A percentile compares a stretch with the other conserved stretches of the same genome.
Conservation (phyloP, 2,888 invertebrate genomes). For the Rhagium mordax region DNA sequence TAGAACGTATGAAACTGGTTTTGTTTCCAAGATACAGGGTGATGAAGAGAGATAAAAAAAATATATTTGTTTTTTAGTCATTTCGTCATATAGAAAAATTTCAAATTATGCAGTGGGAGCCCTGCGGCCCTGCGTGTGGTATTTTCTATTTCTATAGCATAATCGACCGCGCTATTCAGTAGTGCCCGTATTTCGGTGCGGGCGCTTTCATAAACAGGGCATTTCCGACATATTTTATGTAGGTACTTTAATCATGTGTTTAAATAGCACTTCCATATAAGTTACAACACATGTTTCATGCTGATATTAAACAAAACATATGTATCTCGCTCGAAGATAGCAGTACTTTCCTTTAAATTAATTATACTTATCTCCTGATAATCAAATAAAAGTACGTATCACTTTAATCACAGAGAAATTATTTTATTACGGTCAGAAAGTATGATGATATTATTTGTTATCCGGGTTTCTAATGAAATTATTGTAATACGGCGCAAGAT, state of each 20-base stretch:
- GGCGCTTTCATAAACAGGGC: background rate
- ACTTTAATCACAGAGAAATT: conserved; percentile 14
- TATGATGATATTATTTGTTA: conserved; percentile 1
- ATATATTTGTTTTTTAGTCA: too few species aligned
- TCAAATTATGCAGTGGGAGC: too few species aligned
- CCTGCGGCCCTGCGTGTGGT: too few species aligned
- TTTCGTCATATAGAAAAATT: too few species aligned
- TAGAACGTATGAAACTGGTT: too few species aligned
- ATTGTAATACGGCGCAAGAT: background rate
- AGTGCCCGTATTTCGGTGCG: background rate
- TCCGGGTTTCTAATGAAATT: conserved; percentile 15
- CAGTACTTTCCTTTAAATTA: conserved; percentile 21
- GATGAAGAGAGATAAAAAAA: too few species aligned
- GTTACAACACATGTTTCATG: conserved; percentile 2
- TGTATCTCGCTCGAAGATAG: conserved; percentile 8
- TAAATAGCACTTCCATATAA: background rate
- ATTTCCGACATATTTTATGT: background rate
- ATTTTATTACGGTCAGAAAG: conserved; percentile 17
- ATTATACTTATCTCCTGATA: conserved; percentile 18
- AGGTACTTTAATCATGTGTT: background rate
- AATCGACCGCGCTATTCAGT: background rate
- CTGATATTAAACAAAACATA: background rate
- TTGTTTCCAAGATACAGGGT: too few species aligned
- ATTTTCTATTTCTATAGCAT: too few species aligned
- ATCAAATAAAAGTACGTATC: conserved; percentile 1